Evolutionary conservation across 2,888 invertebrate species (phyloP), one percentile per base, ranked within the genome.

Genomic region (Eupithecia tripunctaria): DNA sequence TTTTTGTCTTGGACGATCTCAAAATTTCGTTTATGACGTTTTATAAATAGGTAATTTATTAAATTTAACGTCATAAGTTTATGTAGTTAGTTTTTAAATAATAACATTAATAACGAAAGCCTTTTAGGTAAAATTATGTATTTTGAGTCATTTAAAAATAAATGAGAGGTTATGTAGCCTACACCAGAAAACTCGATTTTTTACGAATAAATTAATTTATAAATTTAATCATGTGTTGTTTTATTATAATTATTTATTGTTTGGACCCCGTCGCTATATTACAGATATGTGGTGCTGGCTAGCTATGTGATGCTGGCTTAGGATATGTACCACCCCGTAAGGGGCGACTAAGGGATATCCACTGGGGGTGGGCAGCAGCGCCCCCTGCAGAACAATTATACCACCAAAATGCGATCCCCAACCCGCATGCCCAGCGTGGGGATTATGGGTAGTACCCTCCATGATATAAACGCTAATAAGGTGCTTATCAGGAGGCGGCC

Each of bases 1-100:
- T 85, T 76, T 62, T 79, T 78, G 80, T 88, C 94, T 94, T 93
- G 91, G 93, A 94, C 93, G 91, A 83, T 91, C 86, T 89, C 94
- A 91, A 89, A 91, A 91, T 92, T 88, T 81, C 70, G 76, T 36
- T 67, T 80, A 80, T 84, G 85, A 86, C 84, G 83, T 84, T 78
- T 70, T 73, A 75, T 71, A 72, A 73, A 73, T 75, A 77, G 65
- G 72, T 78, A 51, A 79, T 78, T 79, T 79, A 76, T 77, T 78
- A 77, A 70, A 74, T 67, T 73, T 74, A 76, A 77, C 78, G 80
- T 78, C 78, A 77, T 78, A 76, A 76, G 21, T 73, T 77, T 79
- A 77, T 73, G 78, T 76, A 70, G 75, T 79, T 73, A 82, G 76
- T 79, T 79, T 78, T 72, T 77, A 79, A 72, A 74, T 74, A 78